These are phyloP conservation scores for Endotricha flammealis DNA, from an alignment of 2,888 invertebrate species.

Conservation along the genomic window DNA sequence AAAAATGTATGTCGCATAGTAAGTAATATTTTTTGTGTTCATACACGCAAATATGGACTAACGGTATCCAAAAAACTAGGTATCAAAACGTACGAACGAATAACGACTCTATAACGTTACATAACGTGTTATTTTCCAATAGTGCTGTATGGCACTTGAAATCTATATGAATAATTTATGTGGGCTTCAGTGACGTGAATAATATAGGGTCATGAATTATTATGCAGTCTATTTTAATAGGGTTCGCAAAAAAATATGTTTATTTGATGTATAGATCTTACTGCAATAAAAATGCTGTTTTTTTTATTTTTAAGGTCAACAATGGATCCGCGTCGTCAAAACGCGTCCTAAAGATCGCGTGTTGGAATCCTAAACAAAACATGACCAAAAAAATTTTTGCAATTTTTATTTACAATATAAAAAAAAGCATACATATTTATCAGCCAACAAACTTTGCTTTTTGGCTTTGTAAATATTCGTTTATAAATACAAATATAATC, in stretches of 20 bases:
- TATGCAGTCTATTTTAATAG: constrained; percentile 1
- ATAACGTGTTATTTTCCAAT: constrained; percentile 6
- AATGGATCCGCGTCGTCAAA: too few species aligned
- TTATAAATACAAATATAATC: too few species aligned
- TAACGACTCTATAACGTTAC: neutral
- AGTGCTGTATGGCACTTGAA: constrained; percentile 8
- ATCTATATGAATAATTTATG: constrained; percentile 18
- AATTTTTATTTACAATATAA: too few species aligned
- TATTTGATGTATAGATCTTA: too few species aligned
- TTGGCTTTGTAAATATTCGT: too few species aligned
- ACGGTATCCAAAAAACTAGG: constrained; percentile 39
- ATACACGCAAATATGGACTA: constrained; percentile 40
- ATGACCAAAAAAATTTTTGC: too few species aligned
- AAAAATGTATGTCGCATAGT: constrained; percentile 33
- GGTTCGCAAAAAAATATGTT: constrained; percentile 4
- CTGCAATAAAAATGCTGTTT: too few species aligned
- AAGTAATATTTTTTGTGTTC: constrained; percentile 42
- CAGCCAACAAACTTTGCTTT: too few species aligned
- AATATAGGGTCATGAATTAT: constrained; percentile 7
- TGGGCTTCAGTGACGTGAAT: constrained; percentile 11
- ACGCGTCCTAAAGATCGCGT: too few species aligned
- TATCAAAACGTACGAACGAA: constrained; percentile 4
- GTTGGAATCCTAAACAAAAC: too few species aligned
- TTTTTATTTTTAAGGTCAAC: too few species aligned
- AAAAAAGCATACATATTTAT: too few species aligned